Evolutionary conservation across 2,888 invertebrate genomes (phyloP).

Genomic region (Ophion slaviceki): DNA sequence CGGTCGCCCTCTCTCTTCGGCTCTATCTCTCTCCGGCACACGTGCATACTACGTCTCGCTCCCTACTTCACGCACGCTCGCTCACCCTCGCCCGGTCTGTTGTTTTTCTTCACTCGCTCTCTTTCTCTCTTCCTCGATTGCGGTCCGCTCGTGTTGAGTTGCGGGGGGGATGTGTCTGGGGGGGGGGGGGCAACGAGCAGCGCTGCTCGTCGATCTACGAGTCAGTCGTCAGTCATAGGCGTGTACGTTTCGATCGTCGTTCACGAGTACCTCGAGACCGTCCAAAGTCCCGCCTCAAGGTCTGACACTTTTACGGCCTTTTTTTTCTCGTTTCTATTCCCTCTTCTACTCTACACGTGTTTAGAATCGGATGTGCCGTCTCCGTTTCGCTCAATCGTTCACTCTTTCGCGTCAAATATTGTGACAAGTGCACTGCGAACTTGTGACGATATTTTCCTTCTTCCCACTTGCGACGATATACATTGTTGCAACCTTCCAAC

Average conservation of each 20-base stretch:
- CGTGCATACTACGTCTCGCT: conserved; percentile 2
- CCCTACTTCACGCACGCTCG: conserved; percentile 1
- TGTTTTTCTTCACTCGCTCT: conserved; percentile 18
- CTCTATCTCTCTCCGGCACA: conserved; percentile 20
- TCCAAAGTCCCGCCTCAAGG: conserved; percentile 57
- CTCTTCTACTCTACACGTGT: neutral
- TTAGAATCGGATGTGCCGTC: neutral
- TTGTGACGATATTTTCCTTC: neutral
- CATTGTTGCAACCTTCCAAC: neutral
- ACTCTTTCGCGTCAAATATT: neutral
- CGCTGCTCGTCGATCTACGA: conserved; percentile 40
- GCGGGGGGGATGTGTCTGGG: conserved; percentile 10
- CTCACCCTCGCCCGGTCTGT: conserved; percentile 15
- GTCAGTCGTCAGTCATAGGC: conserved; percentile 64
- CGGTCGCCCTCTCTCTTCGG: neutral
- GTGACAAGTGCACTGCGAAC: neutral
- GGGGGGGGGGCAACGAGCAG: conserved; percentile 12
- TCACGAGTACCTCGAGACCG: conserved; percentile 29
- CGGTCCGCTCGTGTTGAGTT: conserved; percentile 24
- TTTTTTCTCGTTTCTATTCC: conserved; percentile 15
- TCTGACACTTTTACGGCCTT: conserved; percentile 28
- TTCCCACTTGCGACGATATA: neutral
- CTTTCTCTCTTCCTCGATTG: conserved; percentile 9
- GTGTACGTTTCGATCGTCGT: conserved; percentile 50
- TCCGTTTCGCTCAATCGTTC: conserved; percentile 1